A percentile compares a stretch with the other conserved stretches of the same genome.
Evolutionary conservation across 2,113 vertebrate species (phyloP).

Genomic region (Oryzias curvinotus): DNA sequence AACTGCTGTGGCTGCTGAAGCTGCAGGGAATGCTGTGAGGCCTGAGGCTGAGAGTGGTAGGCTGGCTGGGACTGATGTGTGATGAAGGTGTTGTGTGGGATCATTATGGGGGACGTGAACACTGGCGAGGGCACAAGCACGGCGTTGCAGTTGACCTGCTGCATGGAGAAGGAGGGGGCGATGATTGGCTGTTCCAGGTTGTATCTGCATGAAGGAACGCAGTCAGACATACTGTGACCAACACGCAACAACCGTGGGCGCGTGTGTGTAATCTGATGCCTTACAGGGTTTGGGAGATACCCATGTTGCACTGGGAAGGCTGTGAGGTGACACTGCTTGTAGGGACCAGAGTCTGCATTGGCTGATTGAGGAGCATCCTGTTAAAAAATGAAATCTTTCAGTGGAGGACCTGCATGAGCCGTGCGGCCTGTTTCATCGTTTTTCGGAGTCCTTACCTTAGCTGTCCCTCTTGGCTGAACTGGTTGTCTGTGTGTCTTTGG

Average conservation of each 20-base stretch:
- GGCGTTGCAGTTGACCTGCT: constrained; percentile 73
- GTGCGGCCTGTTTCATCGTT: background rate
- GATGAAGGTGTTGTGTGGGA: constrained; percentile 73
- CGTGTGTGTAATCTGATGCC: constrained; percentile 1
- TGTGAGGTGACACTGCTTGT: constrained; percentile 69
- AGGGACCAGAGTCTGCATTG: constrained; percentile 75
- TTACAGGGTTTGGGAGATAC: constrained; percentile 76
- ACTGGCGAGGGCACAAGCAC: constrained; percentile 69
- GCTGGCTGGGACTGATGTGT: constrained; percentile 73
- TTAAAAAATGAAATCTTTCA: constrained; percentile 23
- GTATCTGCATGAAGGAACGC: constrained; percentile 70
- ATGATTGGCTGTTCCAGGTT: constrained; percentile 78
- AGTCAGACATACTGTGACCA: constrained; percentile 11
- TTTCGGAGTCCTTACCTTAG: constrained; percentile 66
- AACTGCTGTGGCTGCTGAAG: constrained; percentile 79
- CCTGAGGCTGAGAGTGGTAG: constrained; percentile 73
- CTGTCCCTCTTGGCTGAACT: constrained; percentile 78
- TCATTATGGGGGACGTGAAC: constrained; percentile 78
- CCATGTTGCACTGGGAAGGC: constrained; percentile 76
- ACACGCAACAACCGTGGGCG: background rate
- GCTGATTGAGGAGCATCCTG: constrained; percentile 83
- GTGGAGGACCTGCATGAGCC: background rate
- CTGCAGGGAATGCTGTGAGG: constrained; percentile 68
- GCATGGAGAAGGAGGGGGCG: constrained; percentile 68
- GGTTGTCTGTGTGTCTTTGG: constrained; percentile 70